phyloP scores from a whole-genome alignment of 2,888 invertebrate species.

The Rhamnusium bicolor region DNA sequence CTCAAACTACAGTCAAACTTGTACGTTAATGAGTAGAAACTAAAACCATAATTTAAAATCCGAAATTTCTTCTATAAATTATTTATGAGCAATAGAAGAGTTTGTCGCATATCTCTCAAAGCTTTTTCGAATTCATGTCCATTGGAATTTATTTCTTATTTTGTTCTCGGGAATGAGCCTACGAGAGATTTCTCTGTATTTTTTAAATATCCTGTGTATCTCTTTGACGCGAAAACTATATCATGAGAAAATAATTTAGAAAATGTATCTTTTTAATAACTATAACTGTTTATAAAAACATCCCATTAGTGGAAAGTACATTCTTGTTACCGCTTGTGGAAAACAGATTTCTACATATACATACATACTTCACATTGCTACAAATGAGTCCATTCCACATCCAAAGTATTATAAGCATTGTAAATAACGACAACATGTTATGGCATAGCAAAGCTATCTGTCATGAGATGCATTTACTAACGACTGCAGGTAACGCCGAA shows the following conservation, averaged over 20 bases:
- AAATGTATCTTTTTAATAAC: background rate
- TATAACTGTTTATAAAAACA: background rate
- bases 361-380: background rate
- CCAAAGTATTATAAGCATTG: background rate
- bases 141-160: no score
- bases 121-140: no score
- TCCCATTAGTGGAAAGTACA: background rate
- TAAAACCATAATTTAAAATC: no score
- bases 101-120: no score
- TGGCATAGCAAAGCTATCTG: background rate
- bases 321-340: background rate
- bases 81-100: no score
- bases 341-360: background rate
- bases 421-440: background rate
- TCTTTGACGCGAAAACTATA: no score
- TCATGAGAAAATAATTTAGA: background rate
- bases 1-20: no score
- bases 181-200: no score
- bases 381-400: background rate
- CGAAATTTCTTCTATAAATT: no score
- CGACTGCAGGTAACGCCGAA: background rate
- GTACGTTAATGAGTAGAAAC: no score
- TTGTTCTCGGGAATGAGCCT: no score
- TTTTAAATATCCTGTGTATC: no score
- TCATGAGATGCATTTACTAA: background rate